phyloP scores from a whole-genome alignment of 2,113 vertebrate genomes.

The Semnornis frantzii region DNA sequence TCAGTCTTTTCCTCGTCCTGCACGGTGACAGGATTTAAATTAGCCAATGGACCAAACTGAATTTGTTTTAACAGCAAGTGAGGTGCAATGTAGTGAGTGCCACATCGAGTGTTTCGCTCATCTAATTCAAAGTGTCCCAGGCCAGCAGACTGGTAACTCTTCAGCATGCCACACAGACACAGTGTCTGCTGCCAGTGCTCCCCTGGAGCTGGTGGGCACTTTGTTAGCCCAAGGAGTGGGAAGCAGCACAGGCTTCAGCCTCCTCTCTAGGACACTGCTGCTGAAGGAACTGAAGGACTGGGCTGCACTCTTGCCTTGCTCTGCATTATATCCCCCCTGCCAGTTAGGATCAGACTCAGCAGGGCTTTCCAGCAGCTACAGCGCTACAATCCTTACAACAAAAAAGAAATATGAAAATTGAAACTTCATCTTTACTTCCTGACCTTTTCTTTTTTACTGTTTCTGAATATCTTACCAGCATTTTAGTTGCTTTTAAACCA shows the following conservation, averaged over 20 bases:
- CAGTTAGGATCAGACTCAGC: neutral
- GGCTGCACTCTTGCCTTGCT: neutral
- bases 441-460: neutral
- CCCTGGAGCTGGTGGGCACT: conserved; percentile 29
- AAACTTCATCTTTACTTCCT: neutral
- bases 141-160: neutral
- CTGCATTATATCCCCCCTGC: neutral
- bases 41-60: neutral
- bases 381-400: neutral
- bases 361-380: neutral
- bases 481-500: neutral
- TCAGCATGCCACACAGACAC: neutral
- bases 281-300: neutral
- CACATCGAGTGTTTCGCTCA: neutral
- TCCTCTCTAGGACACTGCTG: neutral
- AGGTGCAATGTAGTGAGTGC: neutral
- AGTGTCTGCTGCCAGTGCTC: neutral
- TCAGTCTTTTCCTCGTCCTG: neutral
- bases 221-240: conserved; percentile 37
- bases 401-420: neutral
- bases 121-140: neutral
- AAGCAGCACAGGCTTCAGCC: neutral
- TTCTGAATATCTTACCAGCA: neutral
- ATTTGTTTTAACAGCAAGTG: neutral
- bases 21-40: neutral